phyloP scores from a whole-genome alignment of 2,113 vertebrate genomes.

The Herpailurus yagouaroundi region DNA sequence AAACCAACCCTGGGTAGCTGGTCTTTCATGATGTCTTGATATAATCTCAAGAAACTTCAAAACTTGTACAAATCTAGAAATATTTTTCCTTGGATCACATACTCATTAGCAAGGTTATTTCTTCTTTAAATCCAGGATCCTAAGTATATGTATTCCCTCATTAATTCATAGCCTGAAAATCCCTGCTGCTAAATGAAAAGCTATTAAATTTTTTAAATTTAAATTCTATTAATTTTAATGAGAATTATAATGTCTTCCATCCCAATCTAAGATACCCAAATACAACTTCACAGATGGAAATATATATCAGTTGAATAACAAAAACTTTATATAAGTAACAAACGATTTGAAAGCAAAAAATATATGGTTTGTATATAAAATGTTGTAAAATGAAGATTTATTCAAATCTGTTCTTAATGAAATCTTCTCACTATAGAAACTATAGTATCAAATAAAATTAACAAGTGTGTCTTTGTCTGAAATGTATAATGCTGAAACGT shows the following conservation, averaged over 20 bases:
- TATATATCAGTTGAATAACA: neutral
- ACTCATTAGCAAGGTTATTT: constrained; percentile 1
- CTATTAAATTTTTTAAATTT: neutral
- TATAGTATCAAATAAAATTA: neutral
- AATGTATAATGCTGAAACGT: neutral
- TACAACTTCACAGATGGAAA: neutral
- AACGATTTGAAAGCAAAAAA: neutral
- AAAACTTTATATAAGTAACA: neutral
- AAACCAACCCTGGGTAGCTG: neutral
- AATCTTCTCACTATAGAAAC: neutral
- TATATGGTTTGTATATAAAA: neutral
- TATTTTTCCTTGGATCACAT: neutral
- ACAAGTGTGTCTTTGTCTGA: neutral
- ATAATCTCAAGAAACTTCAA: constrained; percentile 8
- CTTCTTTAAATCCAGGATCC: neutral
- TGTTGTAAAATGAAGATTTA: neutral
- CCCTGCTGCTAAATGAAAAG: constrained; percentile 7
- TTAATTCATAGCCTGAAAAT: constrained; percentile 19
- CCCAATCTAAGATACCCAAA: neutral
- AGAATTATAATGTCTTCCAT: neutral
- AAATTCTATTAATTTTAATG: constrained; percentile 1
- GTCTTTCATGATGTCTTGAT: neutral
- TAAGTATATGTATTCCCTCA: neutral
- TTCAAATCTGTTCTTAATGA: neutral
- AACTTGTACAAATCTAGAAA: neutral